Conservation (phyloP, 2,888 invertebrate species). For the Chrysolina haemoptera region DNA sequence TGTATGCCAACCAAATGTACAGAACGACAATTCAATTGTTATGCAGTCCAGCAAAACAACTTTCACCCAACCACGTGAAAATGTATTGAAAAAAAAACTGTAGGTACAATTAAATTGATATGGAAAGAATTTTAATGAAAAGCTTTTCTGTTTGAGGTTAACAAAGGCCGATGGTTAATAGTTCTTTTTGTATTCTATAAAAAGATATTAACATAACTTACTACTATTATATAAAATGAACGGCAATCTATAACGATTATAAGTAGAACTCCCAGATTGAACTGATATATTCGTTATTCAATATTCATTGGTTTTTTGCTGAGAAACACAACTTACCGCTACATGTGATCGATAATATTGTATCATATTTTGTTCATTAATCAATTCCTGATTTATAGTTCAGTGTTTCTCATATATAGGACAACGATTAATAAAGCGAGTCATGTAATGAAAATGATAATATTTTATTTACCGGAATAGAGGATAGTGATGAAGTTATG, state of each 20-base stretch:
- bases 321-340: neutral
- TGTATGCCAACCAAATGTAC: too few relatives aligned
- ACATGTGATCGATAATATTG: constrained; percentile 4
- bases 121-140: neutral
- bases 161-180: neutral
- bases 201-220: neutral
- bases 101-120: neutral
- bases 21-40: neutral
- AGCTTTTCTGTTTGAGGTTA: neutral
- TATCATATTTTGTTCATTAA: neutral
- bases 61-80: neutral
- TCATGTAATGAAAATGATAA: too few relatives aligned
- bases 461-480: too few relatives aligned
- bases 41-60: neutral
- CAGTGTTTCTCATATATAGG: neutral
- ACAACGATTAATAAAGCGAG: neutral
- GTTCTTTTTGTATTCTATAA: neutral
- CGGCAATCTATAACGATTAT: neutral
- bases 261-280: neutral
- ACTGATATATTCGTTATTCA: neutral
- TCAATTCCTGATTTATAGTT: neutral
- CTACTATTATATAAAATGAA: neutral
- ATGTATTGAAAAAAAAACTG: neutral
- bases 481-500: too few relatives aligned
- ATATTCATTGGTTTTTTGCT: constrained; percentile 3